Conservation (phyloP, 2,888 invertebrate genomes). For the Protophormia terraenovae region DNA sequence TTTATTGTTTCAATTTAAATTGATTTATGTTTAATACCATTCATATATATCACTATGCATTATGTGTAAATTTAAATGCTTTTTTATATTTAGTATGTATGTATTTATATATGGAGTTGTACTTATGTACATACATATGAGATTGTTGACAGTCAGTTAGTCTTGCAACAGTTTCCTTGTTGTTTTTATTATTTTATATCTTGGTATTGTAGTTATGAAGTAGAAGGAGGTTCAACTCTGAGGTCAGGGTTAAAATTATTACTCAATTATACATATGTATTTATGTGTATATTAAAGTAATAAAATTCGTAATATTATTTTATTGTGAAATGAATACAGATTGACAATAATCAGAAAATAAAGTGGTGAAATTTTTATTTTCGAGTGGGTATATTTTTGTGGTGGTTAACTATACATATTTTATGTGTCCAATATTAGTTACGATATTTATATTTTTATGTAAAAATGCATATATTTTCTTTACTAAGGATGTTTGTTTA, state of each 20-base stretch:
- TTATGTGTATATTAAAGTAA: slow-evolving; percentile 14
- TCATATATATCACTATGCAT: not conserved
- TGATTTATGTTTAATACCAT: slow-evolving; percentile 62
- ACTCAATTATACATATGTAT: slow-evolving; percentile 34
- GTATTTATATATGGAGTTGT: not conserved
- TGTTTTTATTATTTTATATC: slow-evolving; percentile 26
- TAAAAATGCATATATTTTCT: too few species aligned
- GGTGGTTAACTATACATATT: too few species aligned
- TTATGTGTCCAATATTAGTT: too few species aligned
- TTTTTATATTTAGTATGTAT: too few species aligned
- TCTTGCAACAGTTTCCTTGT: slow-evolving; percentile 43
- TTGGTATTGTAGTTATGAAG: not conserved
- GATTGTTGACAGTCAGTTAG: not conserved
- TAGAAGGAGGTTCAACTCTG: slow-evolving; percentile 20
- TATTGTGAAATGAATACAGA: not conserved
- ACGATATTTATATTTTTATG: too few species aligned
- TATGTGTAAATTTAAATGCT: not conserved
- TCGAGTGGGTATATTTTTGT: too few species aligned
- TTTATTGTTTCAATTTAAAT: slow-evolving; percentile 68
- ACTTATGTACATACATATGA: not conserved
- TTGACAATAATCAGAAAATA: not conserved
- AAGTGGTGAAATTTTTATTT: too few species aligned
- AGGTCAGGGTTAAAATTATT: slow-evolving; percentile 59
- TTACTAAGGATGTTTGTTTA: too few species aligned
- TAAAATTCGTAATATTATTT: slow-evolving; percentile 21